Conservation (phyloP, 2,888 invertebrate genomes). For the Mythimna loreyi region DNA sequence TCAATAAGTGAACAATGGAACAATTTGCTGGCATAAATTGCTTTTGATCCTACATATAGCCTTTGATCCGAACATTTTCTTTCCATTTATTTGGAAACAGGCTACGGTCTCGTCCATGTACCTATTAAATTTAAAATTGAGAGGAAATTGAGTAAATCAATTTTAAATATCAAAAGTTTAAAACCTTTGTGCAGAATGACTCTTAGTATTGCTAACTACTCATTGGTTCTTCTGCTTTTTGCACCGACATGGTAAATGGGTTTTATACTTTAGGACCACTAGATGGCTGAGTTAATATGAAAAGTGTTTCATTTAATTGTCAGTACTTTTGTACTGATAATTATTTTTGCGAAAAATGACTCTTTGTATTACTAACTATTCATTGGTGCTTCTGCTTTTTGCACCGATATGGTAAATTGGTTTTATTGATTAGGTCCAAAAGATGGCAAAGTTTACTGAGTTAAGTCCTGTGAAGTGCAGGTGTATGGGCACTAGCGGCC, state of each 20-base stretch:
- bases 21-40: conserved; percentile 53
- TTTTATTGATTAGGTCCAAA: too few species aligned
- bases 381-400: neutral
- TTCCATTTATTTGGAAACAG: conserved; percentile 41
- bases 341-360: neutral
- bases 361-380: neutral
- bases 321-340: too few species aligned
- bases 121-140: conserved; percentile 27
- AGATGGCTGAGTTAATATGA: too few species aligned
- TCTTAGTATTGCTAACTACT: neutral
- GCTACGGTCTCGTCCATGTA: conserved; percentile 14
- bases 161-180: conserved; percentile 3
- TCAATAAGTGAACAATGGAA: conserved; percentile 42
- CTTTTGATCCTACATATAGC: conserved; percentile 36
- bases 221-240: neutral
- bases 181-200: neutral
- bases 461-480: too few species aligned
- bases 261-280: too few species aligned
- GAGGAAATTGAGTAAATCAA: conserved; percentile 16
- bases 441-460: too few species aligned
- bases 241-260: too few species aligned
- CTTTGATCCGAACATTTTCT: conserved; percentile 48
- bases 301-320: too few species aligned
- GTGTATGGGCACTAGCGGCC: too few species aligned
- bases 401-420: too few species aligned